Evolutionary conservation across 2,888 invertebrate species (phyloP), one percentile per base, ranked within the genome.

Genomic region (Gari tellinella): DNA sequence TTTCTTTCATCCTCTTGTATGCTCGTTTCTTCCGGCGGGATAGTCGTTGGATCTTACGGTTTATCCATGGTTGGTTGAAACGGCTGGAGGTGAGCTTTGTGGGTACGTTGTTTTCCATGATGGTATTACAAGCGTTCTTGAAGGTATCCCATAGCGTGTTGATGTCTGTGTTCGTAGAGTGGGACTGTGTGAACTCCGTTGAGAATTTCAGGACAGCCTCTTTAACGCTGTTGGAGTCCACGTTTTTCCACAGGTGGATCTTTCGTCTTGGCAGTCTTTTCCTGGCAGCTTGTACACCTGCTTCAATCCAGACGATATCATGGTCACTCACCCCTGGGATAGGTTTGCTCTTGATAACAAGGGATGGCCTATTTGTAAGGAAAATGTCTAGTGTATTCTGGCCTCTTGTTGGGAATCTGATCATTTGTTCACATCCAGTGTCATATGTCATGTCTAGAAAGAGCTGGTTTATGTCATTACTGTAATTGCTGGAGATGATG

Each of bases 61-160:
- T 41, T 4, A 60, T 37, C 60, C 60, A 60, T 14, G 60, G 60
- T 38, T 60, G 46, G 21, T 19, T 60, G 38, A 46, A 60, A 26
- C 60, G 26, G 8, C 4, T 19, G n/a, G 48, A 21, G 17, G 19
- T 48, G 38, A n/a, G 8, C 37, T 41, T 45, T 7, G 64, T 17
- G 3, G 64, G 55, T 14, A 64, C 64, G 5, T 37, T 4, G 17
- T 55, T 40, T 7, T 64, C 15, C 10, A 55, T 43, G 46, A 38
- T 55, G 12, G 21, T 19, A 14, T 40, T 21, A n/a, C 51, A 48
- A 40, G n/a, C n/a, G 38, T 61, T 43, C 25, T 19, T 46, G 51
- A 51, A 61, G 2, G 10, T 10, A 14, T 43, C 15, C 51, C 49
- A 61, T 12, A 51, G 15, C 23, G 26, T 15, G 17, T 55, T 15